Evolutionary conservation across 2,888 invertebrate species (phyloP).

Genomic region (Pterostichus madidus): DNA sequence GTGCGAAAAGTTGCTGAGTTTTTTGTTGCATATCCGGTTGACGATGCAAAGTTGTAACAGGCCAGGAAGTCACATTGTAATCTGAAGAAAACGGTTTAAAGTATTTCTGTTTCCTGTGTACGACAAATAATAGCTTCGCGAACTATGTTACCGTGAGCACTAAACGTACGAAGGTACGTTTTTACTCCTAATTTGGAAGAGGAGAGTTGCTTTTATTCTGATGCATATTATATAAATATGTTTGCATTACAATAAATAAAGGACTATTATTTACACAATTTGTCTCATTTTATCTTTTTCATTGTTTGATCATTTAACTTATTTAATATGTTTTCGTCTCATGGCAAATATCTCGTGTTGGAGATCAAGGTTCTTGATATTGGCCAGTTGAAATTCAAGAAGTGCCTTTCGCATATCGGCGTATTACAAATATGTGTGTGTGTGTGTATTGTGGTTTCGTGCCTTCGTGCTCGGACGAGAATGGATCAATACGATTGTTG

Average conservation of each 20-base stretch:
- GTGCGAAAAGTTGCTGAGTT: constrained; percentile 14
- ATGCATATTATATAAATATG: too few relatives aligned
- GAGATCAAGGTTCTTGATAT: neutral
- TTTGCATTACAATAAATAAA: too few relatives aligned
- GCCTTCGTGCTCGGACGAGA: neutral
- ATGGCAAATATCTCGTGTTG: too few relatives aligned
- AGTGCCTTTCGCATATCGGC: neutral
- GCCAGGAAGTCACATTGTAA: constrained; percentile 49
- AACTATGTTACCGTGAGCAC: too few relatives aligned
- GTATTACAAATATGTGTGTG: neutral
- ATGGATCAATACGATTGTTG: constrained; percentile 22
- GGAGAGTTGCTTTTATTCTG: too few relatives aligned
- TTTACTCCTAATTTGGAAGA: too few relatives aligned
- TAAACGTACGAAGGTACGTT: too few relatives aligned
- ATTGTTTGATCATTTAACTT: too few relatives aligned
- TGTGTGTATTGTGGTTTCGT: neutral
- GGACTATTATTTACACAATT: too few relatives aligned
- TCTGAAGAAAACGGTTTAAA: constrained; percentile 46
- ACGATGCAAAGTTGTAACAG: constrained; percentile 33
- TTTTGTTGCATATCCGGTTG: constrained; percentile 47
- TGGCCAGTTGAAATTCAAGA: neutral
- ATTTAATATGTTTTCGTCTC: too few relatives aligned
- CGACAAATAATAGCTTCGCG: neutral
- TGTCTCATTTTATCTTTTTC: too few relatives aligned
- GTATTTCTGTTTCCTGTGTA: constrained; percentile 29